Evolutionary conservation across 2,888 invertebrate genomes (phyloP).

Genomic region (Amphimallon solstitiale): DNA sequence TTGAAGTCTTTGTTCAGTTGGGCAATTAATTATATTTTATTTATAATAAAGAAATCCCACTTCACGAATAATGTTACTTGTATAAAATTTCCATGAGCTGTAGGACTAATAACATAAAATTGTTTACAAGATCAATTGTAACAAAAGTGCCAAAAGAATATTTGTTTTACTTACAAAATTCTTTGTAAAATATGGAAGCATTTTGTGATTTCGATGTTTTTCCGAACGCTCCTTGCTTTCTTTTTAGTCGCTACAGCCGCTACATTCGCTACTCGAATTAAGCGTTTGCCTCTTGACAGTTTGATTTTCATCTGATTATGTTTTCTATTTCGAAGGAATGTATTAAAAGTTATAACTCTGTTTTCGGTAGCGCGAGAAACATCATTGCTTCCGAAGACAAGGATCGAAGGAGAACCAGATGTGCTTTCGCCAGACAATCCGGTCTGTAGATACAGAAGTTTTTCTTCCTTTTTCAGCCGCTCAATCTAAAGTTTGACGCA

Average conservation of each 20-base stretch:
- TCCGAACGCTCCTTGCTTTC: constrained; percentile 2
- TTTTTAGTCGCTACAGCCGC: not conserved
- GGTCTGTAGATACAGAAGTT: constrained; percentile 20
- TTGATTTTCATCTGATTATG: constrained; percentile 45
- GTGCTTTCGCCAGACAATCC: constrained; percentile 24
- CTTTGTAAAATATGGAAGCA: constrained; percentile 20
- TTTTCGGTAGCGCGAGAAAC: constrained; percentile 42
- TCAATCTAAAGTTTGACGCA: constrained; percentile 57
- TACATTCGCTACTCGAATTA: constrained; percentile 28
- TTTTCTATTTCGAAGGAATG: constrained; percentile 45
- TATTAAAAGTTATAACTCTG: constrained; percentile 53
- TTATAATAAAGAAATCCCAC: no score
- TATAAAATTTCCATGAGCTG: no score
- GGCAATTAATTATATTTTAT: no score
- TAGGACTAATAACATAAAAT: no score
- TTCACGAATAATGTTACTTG: no score
- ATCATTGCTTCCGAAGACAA: constrained; percentile 47
- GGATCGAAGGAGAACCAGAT: constrained; percentile 24
- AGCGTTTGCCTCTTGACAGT: constrained; percentile 37
- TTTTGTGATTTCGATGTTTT: constrained; percentile 23
- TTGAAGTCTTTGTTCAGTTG: no score
- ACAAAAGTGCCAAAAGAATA: no score
- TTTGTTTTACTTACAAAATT: constrained; percentile 25
- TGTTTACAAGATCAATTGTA: no score
- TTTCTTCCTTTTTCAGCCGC: constrained; percentile 43